Base-by-base conservation (phyloP, 1,140 invertebrate genomes). In the Paraescarpia echinospica region DNA sequence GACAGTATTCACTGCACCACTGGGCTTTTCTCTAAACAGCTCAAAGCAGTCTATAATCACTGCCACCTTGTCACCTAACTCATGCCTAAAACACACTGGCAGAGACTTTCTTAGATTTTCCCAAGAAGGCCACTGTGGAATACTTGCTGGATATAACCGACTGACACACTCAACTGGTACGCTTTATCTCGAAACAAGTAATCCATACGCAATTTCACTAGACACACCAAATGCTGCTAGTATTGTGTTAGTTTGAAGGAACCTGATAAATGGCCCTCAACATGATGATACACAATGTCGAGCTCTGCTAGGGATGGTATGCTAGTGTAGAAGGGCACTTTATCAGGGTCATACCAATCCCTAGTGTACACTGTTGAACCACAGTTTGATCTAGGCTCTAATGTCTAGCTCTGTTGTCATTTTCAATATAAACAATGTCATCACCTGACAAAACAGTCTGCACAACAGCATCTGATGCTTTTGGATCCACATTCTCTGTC, bases 241-340 rank as follows among this genome's bases (percentile, higher is more conserved):
- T 90, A 90, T 90, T 90, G 6, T 33, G 89, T 90, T 5, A 77
- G 59, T 77, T 90, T 9, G 6, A 90, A 9, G n/a, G 8, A 34
- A 6, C 89, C 89, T 34, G 9, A 90, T 89, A 89, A 89, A 89
- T 34, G 89, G 4, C 35, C 5, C 35, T 18, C 89, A 33, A 90
- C n/a, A 34, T 90, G 89, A 35, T 35, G 5, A 31, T 34, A 90
- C 5, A 90, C 89, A 90, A 33, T 90, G 89, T 90, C 89, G 27
- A 90, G n/a, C n/a, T n/a, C 89, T 6, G 34, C 89, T 27, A 89
- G 89, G 89, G 89, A 89, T 89, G 89, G 89, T 89, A 89, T 6
- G 27, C 89, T 34, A 89, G 89, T 89, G 89, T 89, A 89, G 34
- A 89, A 89, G 89, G 89, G 89, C 89, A 90, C 89, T 90, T 90